A percentile compares a stretch with the other conserved stretches of the same genome.
Evolutionary conservation across 2,888 invertebrate species (phyloP).

Genomic region (Idaea dimidiata): DNA sequence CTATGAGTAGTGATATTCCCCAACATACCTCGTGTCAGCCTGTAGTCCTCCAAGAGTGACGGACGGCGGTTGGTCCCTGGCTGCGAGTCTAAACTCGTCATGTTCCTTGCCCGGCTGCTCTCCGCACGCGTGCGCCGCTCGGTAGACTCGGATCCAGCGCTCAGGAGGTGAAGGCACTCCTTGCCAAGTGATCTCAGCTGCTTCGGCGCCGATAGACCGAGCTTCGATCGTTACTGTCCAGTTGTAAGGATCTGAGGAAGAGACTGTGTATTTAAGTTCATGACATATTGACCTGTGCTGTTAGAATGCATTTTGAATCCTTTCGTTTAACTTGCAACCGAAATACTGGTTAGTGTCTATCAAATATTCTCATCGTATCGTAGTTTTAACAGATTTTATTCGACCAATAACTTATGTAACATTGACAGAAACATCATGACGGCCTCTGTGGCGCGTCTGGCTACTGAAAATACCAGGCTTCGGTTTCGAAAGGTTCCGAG

Average conservation of each 20-base stretch:
- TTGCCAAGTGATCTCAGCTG: conserved; percentile 89
- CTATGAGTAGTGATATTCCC: too few species aligned
- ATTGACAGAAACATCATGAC: too few species aligned
- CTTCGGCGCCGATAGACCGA: conserved; percentile 87
- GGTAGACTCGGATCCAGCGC: conserved; percentile 93
- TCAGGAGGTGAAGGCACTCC: conserved; percentile 94
- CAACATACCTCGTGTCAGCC: conserved; percentile 81
- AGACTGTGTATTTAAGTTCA: not conserved
- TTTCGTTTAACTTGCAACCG: too few species aligned
- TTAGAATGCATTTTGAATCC: too few species aligned
- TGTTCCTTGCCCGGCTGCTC: conserved; percentile 57
- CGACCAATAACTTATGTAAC: too few species aligned
- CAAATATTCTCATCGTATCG: too few species aligned
- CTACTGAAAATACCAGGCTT: too few species aligned
- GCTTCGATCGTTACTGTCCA: conserved; percentile 90
- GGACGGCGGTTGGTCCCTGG: conserved; percentile 57
- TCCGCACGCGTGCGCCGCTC: conserved; percentile 85
- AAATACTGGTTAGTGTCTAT: too few species aligned
- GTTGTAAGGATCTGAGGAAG: conserved; percentile 86
- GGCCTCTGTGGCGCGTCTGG: too few species aligned
- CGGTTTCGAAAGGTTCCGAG: too few species aligned
- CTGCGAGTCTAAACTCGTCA: conserved; percentile 68
- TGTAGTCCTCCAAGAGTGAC: conserved; percentile 60
- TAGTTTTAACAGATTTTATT: too few species aligned
- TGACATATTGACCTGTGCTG: too few species aligned